Base-by-base conservation (phyloP, 1,140 invertebrate species). In the Phortica variegata region DNA sequence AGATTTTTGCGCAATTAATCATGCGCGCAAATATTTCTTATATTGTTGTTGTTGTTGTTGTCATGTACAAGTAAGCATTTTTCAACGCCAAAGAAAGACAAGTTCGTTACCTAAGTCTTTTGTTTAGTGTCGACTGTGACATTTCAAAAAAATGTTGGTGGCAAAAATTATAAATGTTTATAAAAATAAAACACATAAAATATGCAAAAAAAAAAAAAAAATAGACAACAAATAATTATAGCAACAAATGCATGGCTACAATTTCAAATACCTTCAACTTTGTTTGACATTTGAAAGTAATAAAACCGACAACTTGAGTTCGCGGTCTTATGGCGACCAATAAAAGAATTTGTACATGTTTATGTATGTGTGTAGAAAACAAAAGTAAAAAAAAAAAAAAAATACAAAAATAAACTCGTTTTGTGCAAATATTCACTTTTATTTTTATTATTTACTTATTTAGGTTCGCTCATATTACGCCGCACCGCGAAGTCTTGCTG, bases 271-370 rank as follows among this genome's bases (percentile, higher is more conserved):
- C 63, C 63, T 68, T 68, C 63, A 68, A 68, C 63, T 68, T 56
- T 54, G 45, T 56, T 68, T 68, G 63, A 63, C 63, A 68, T 68
- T 68, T 68, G 63, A 68, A 68, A 68, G 63, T 68, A 54, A 60
- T 37, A 52, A 45, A 42, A 8, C 16, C 53, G 49, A 52, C 52
- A 44, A 56, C 38, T 50, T 60, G 44, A 57, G n/a, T n/a, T n/a
- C n/a, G n/a, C n/a, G n/a, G n/a, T n/a, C n/a, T n/a, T n/a, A n/a
- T n/a, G n/a, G n/a, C n/a, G n/a, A n/a, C n/a, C n/a, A n/a, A n/a
- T 10, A 47, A 50, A 59, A 50, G 55, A 68, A 60, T 68, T 68
- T 66, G 63, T 63, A 66, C 68, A 59, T 39, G 26, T 38, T 49
- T 47, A 49, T n/a, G 10, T 6, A 26, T 26, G 23, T 26, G 55